Percentiles rank a stretch among this genome's conserved stretches.
These are phyloP conservation scores for Oryctolagus cuniculus DNA, from an alignment of 2,113 vertebrate species.

Conservation along the genomic window mOryCun1.1 NC_091439.1:20318001-20318500, in stretches of 20 bases:
- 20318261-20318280: not conserved
- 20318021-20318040: not conserved
- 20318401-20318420: not conserved
- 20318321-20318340: constrained; percentile 22
- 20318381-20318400: not conserved
- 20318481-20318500: constrained; percentile 35
- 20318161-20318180: constrained; percentile 3
- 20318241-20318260: not conserved
- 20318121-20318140: not conserved
- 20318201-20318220: not conserved
- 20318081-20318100: not conserved
- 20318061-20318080: not conserved
- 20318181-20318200: not conserved
- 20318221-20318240: not conserved
- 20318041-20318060: not conserved
- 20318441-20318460: constrained; percentile 37
- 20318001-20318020: not conserved
- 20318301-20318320: constrained; percentile 28
- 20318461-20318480: constrained; percentile 51
- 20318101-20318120: not conserved
- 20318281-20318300: not conserved
- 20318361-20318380: constrained; percentile 57
- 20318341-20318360: not conserved
- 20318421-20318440: constrained; percentile 55
- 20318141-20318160: not conserved